Conservation (phyloP, 2,113 vertebrate genomes). For the Rhizomys pruinosus region DNA sequence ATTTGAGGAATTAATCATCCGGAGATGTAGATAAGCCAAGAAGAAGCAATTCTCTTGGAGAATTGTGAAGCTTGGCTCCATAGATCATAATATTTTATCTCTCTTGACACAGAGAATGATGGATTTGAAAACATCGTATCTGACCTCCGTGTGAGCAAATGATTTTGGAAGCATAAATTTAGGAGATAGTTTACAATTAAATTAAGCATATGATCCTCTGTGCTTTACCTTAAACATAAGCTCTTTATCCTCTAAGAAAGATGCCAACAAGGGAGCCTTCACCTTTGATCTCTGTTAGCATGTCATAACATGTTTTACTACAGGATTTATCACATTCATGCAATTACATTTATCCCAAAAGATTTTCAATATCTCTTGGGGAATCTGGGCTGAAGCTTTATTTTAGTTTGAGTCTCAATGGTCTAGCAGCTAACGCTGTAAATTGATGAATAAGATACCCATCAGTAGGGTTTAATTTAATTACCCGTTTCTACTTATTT, state of each 20-base stretch:
- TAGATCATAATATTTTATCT: background rate
- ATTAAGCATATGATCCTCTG: background rate
- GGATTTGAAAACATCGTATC: background rate
- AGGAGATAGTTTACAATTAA: background rate
- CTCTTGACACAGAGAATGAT: background rate
- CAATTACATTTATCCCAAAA: conserved; percentile 32
- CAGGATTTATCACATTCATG: background rate
- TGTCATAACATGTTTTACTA: conserved; percentile 7
- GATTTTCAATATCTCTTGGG: conserved; percentile 2
- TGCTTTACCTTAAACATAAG: background rate
- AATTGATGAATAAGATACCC: conserved; percentile 50
- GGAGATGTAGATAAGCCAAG: conserved; percentile 5
- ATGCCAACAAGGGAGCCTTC: background rate
- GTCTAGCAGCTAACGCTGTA: background rate
- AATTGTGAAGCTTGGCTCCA: background rate
- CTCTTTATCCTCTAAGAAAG: background rate
- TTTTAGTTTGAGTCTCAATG: conserved; percentile 41
- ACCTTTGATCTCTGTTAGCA: background rate
- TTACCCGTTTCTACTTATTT: conserved; percentile 50
- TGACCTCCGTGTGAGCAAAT: background rate
- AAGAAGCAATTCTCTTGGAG: background rate
- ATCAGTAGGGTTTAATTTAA: conserved; percentile 56
- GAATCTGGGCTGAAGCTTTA: background rate
- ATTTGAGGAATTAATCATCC: background rate
- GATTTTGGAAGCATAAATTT: background rate